Percentiles rank a stretch among this genome's conserved stretches.
These are phyloP conservation scores for Dufourea novaeangliae DNA, from an alignment of 1,140 invertebrate species.

Conservation along the genomic window DNA sequence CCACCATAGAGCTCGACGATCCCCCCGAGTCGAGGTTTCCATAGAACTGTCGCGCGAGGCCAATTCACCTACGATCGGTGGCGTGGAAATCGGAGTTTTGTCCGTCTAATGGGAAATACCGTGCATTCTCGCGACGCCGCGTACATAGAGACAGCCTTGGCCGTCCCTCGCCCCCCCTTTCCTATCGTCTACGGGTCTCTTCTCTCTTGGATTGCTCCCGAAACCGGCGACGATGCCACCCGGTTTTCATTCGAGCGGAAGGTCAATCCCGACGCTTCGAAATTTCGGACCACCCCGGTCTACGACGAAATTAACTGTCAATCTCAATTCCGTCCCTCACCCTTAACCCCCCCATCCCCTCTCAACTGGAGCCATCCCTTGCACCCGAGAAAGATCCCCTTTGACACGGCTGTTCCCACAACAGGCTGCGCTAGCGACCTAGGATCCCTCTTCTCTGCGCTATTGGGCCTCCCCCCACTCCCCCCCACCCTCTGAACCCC, in stretches of 20 bases:
- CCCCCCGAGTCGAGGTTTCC: too few species aligned
- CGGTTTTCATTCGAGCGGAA: constrained; percentile 75
- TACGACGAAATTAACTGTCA: constrained; percentile 81
- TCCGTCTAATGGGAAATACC: constrained; percentile 44
- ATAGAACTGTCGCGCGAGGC: constrained; percentile 7
- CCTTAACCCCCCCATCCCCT: constrained; percentile 3
- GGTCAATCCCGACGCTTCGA: constrained; percentile 76
- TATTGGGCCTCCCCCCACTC: constrained; percentile 9
- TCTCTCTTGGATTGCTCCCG: constrained; percentile 41
- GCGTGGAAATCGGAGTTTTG: constrained; percentile 6
- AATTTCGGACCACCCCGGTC: constrained; percentile 74
- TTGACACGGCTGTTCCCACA: constrained; percentile 44
- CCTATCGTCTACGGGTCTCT: constrained; percentile 27
- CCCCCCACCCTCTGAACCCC: constrained; percentile 27
- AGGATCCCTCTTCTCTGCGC: constrained; percentile 13
- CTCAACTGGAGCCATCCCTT: constrained; percentile 14
- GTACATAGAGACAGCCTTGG: neutral
- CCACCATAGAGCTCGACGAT: neutral
- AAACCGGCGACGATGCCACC: constrained; percentile 21
- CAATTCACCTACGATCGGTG: constrained; percentile 6
- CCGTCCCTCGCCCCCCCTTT: constrained; percentile 9
- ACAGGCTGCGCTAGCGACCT: constrained; percentile 15
- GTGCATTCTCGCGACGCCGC: constrained; percentile 18
- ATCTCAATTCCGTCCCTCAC: constrained; percentile 78
- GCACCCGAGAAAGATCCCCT: constrained; percentile 25